These are phyloP conservation scores for Clostera curtula DNA, from an alignment of 2,888 invertebrate species.

Conservation along the genomic window DNA sequence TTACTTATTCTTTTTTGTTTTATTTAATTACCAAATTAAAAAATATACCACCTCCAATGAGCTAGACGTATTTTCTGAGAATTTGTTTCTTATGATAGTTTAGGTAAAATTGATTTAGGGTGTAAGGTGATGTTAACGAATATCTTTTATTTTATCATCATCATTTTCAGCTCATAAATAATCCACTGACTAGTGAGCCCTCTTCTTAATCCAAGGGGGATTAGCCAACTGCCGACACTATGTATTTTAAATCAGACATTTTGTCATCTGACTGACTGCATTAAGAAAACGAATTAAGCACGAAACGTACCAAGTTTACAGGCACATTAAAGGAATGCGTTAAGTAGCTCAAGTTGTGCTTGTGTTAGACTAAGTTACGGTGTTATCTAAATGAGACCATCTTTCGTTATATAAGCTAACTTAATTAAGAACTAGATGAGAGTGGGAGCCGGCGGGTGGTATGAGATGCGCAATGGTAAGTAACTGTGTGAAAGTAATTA, in stretches of 20 bases:
- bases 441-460: slow-evolving; percentile 66
- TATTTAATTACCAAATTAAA: too few relatives aligned
- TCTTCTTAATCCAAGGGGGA: too few relatives aligned
- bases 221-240: too few relatives aligned
- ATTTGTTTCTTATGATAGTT: too few relatives aligned
- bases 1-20: too few relatives aligned
- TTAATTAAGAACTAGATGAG: slow-evolving; percentile 76
- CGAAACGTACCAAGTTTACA: slow-evolving; percentile 31
- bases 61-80: too few relatives aligned
- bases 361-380: slow-evolving; percentile 66
- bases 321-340: slow-evolving; percentile 47
- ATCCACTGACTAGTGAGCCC: too few relatives aligned
- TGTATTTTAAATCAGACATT: slow-evolving; percentile 8
- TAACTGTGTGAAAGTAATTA: slow-evolving; percentile 15
- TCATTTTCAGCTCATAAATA: too few relatives aligned
- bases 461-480: slow-evolving; percentile 37
- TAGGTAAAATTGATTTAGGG: too few relatives aligned
- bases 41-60: too few relatives aligned
- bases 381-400: slow-evolving; percentile 76
- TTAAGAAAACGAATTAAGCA: slow-evolving; percentile 39
- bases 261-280: slow-evolving; percentile 27
- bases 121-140: too few relatives aligned
- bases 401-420: slow-evolving; percentile 77
- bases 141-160: too few relatives aligned
- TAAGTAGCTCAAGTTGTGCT: slow-evolving; percentile 59